Evolutionary conservation across 2,797 vertebrate species (phyloP), one percentile per base, ranked within the genome.

Genomic region (Enoplosus armatus): DNA sequence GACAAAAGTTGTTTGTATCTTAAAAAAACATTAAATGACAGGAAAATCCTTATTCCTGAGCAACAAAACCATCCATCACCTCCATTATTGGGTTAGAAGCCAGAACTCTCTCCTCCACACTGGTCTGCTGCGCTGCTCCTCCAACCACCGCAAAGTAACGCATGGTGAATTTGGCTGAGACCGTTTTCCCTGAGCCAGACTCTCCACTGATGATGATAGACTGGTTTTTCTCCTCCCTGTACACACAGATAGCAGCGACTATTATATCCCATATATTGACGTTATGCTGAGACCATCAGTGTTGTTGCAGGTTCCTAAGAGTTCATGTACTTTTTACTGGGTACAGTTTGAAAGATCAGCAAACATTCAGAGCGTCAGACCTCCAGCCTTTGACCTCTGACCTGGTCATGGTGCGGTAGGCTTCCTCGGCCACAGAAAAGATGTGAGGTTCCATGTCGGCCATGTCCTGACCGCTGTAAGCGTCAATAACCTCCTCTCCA

Each of bases 161-260:
- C 96, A 97, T 94, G 75, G 95, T 90, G 47, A 95, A 95, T 72
- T 96, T 96, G 67, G 96, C 96, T 0, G 94, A 95, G 5, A 93
- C 91, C 0, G 95, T 97, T 89, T 96, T 96, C 18, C 94, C 96
- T 0, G 95, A 93, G 0, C 96, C 96, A 0, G 95, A 96, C 90
- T 97, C 96, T 0, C 96, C 96, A 1, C 96, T 96, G 85, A 96
- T 96, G 86, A 96, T 94, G 85, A 97, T 95, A 3, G 96, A 96
- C 91, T 97, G 97, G 78, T 96, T 96, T 77, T 87, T 94, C 72
- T 95, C 94, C 65, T 96, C 95, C 82, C 96, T 97, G 47, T 0
- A 10, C 0, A 72, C 37, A 75, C 59, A 88, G 24, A 71, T 0
- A 53, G 8, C 0, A 8, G 3, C 24, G 18, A 75, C 12, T 15